A percentile compares a stretch with the other conserved stretches of the same genome.
Evolutionary conservation across 2,888 invertebrate genomes (phyloP).

Genomic region (Eucera pruinosa): DNA sequence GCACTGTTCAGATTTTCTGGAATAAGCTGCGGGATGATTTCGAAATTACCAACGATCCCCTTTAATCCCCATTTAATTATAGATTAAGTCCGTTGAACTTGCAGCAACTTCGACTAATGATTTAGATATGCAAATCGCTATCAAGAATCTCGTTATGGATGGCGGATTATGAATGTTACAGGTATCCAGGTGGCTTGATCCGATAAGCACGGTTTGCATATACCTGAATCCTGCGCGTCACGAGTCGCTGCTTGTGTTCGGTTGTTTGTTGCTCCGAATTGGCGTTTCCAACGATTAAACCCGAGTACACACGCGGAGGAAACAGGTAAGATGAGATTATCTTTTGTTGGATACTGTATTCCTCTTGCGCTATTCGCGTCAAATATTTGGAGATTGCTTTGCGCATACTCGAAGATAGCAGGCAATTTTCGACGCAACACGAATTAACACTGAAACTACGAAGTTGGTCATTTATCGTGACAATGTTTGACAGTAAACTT

Average conservation of each 20-base stretch:
- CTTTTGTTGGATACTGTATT: constrained; percentile 2
- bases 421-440: too few relatives aligned
- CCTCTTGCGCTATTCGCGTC: neutral
- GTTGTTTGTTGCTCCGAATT: too few relatives aligned
- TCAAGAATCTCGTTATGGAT: neutral
- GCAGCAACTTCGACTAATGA: too few relatives aligned
- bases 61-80: too few relatives aligned
- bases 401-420: too few relatives aligned
- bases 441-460: too few relatives aligned
- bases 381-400: constrained; percentile 1
- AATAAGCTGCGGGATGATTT: too few relatives aligned
- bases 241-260: neutral
- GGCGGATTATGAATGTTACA: constrained; percentile 18
- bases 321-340: constrained; percentile 16
- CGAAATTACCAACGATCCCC: too few relatives aligned
- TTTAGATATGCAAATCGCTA: neutral
- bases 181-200: neutral
- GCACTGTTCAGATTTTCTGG: too few relatives aligned
- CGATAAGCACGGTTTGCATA: neutral
- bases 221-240: neutral
- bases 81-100: too few relatives aligned
- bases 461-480: too few relatives aligned
- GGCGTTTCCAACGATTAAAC: constrained; percentile 5
- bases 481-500: too few relatives aligned
- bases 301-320: neutral